A percentile compares a stretch with the other conserved stretches of the same genome.
These are phyloP conservation scores for Batillaria attramentaria DNA, from an alignment of 1,140 invertebrate genomes.

Conservation along the genomic window DNA sequence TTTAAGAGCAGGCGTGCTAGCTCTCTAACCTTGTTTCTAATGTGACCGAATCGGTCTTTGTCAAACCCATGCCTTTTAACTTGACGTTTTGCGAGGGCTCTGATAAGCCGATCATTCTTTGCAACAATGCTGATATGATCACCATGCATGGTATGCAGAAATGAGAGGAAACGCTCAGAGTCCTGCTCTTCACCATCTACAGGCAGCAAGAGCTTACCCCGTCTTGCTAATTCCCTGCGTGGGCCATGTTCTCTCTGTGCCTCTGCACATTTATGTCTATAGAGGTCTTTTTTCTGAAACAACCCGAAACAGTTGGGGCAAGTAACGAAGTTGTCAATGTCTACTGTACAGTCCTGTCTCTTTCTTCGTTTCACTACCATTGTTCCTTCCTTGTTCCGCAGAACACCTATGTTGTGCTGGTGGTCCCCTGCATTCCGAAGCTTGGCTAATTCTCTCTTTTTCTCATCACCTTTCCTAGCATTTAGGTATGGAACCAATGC, in stretches of 20 bases:
- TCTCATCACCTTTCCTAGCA: neutral
- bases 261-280: neutral
- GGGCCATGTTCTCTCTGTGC: neutral
- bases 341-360: neutral
- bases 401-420: slow-evolving; percentile 29
- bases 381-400: slow-evolving; percentile 17
- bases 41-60: too few relatives aligned
- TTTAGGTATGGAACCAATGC: slow-evolving; percentile 7
- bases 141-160: slow-evolving; percentile 19
- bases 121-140: too few relatives aligned
- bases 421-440: slow-evolving; percentile 29
- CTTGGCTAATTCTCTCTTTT: slow-evolving; percentile 6
- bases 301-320: neutral
- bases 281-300: neutral
- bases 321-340: neutral
- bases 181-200: neutral
- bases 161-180: neutral
- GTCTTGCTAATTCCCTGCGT: neutral
- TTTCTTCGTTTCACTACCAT: neutral
- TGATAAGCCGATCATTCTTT: too few relatives aligned
- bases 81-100: too few relatives aligned
- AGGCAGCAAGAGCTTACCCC: slow-evolving; percentile 25
- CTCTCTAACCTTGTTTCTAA: slow-evolving; percentile 32
- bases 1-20: slow-evolving; percentile 16
- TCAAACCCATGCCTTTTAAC: too few relatives aligned